Evolutionary conservation across 30 jellyfish, hydroid and myxozoan genomes (phyloP), one percentile per base, ranked within the genome.

Genomic region (Cassiopea xamachana): DNA sequence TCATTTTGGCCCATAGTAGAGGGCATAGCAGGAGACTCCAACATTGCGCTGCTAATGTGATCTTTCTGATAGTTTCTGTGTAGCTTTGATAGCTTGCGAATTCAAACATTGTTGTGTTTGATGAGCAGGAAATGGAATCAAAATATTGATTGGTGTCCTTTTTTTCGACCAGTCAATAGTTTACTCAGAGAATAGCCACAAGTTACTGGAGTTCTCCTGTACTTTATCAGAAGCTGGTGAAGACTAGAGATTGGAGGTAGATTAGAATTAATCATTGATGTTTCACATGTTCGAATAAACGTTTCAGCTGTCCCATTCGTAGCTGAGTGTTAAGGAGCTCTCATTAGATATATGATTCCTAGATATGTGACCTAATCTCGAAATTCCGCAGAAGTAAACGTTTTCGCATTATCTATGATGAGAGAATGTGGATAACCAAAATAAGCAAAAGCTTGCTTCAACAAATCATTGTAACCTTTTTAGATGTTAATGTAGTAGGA

Each of bases 251-350:
- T 72, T 9, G 87, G 71, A 43, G 91, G 73, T 7, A 72, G 43
- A 46, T 16, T 27, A 15, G 91, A 82, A n/a, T 82, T 82, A 9
- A 43, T 68, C 19, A 72, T 39, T 68, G 85, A 64, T 48, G 68
- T 39, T 64, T 82, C 67, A 44, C n/a, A 82, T 44, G 91, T 12
- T 64, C 67, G 91, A 14, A 62, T 44, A 18, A 69, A 88, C 88
- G 79, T 8, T 16, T 68, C 77, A 10, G 77, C 77, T 68, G 77
- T 3, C 77, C 77, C 77, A 18, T 68, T 68, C n/a, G 77, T 68
- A 10, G 77, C 77, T 3, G 93, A 64, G 77, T 73, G 93, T 27
- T 85, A 73, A 62, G 89, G 84, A 8, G 93, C 89, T 69, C 89
- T 79, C 17, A 84, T 85, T 7, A 85, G 46, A 73, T 85, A 83